Base-by-base conservation (phyloP, 2,797 vertebrate species). In the Botia almorhae region DNA sequence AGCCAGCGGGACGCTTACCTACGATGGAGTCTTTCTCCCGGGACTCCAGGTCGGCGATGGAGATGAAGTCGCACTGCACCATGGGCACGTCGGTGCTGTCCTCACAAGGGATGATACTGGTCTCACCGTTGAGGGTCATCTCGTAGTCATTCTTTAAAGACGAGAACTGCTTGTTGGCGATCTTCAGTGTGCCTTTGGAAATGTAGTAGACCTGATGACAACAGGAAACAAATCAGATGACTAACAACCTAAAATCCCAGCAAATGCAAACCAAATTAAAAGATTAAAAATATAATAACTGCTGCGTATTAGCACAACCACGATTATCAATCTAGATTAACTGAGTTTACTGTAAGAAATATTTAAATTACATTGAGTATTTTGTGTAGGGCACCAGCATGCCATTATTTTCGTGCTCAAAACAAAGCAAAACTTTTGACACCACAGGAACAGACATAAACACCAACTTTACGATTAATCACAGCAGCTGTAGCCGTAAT, bases 101-200 rank as follows among this genome's bases (percentile, higher is more conserved):
- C 6, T 99, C 97, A 64, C 98, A 99, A 79, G 95, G 98, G 82
- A 97, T 89, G 86, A 99, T 89, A 4, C 90, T 90, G 43, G 97
- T 95, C 70, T 99, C 98, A 1, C 92, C 92, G 0, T 92, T 94
- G 17, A 95, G 87, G 0, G 93, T 94, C 93, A 95, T 94, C 89
- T 95, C 94, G 0, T 95, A 95, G 82, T 95, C 94, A 8, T 94
- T 98, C 91, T 95, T 96, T 89, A 99, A 95, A 0, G 97, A 95
- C 0, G 96, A 92, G 91, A 96, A 99, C 87, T 99, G 97, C 92
- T 99, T 99, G 92, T 99, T 99, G 90, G 98, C 98, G 0, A 96
- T 96, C 93, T 99, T 99, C 90, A 99, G 87, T 82, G 92, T 91
- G 76, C 96, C 95, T 91, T 96, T 98, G 74, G 96, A 96, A 90